phyloP scores from a whole-genome alignment of 2,797 vertebrate species.

The Xyrichtys novacula region DNA sequence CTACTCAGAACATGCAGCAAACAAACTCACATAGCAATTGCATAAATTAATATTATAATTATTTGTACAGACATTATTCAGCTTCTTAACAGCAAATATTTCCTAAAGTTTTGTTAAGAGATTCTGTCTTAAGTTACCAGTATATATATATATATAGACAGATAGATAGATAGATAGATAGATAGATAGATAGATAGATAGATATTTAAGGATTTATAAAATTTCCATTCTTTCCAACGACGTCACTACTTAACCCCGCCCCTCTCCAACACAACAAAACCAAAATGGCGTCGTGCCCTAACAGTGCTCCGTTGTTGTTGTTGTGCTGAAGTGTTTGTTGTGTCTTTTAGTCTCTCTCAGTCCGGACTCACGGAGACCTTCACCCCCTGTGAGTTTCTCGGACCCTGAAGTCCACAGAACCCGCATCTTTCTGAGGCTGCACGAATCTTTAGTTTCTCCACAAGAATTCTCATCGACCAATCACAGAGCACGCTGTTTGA shows the following conservation, averaged over 20 bases:
- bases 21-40: too few relatives aligned
- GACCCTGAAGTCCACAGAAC: neutral
- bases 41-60: too few relatives aligned
- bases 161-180: too few relatives aligned
- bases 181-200: too few relatives aligned
- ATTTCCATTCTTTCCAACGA: too few relatives aligned
- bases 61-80: too few relatives aligned
- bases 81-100: too few relatives aligned
- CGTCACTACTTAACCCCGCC: constrained; percentile 24
- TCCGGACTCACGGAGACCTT: neutral
- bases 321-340: neutral
- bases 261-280: constrained; percentile 18
- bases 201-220: too few relatives aligned
- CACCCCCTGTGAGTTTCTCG: neutral
- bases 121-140: too few relatives aligned
- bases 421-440: constrained; percentile 8
- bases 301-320: neutral
- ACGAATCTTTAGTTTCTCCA: neutral
- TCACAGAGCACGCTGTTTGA: constrained; percentile 6
- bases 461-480: constrained; percentile 30
- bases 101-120: too few relatives aligned
- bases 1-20: too few relatives aligned
- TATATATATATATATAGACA: too few relatives aligned
- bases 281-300: constrained; percentile 52
- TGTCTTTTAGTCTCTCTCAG: neutral